Conservation (phyloP, 2,113 vertebrate genomes). For the Laticauda colubrina region DNA sequence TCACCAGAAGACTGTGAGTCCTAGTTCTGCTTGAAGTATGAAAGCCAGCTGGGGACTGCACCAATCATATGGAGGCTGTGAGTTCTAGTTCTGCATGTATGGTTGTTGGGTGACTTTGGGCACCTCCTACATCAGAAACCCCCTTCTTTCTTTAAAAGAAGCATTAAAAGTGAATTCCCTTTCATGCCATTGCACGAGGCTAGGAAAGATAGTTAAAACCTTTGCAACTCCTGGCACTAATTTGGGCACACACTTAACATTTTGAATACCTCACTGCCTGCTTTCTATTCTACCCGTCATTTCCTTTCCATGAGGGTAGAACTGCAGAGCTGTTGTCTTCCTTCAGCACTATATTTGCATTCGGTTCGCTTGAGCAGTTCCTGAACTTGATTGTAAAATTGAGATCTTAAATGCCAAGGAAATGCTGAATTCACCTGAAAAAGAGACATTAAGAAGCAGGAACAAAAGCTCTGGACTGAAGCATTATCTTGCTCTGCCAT, state of each 20-base stretch:
- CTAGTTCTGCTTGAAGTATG: not conserved
- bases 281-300: not conserved
- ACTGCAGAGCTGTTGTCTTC: not conserved
- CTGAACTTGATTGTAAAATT: not conserved
- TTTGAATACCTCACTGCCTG: not conserved
- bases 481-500: not conserved
- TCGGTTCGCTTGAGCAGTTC: not conserved
- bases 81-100: not conserved
- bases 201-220: not conserved
- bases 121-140: not conserved
- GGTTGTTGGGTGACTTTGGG: not conserved
- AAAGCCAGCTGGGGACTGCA: too few relatives aligned
- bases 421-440: slow-evolving; percentile 14
- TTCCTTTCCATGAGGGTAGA: not conserved
- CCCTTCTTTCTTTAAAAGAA: not conserved
- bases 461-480: not conserved
- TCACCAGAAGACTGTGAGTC: not conserved
- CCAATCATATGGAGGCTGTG: too few relatives aligned
- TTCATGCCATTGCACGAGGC: not conserved
- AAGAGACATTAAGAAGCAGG: not conserved
- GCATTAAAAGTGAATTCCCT: not conserved
- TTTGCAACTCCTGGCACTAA: not conserved
- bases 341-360: not conserved
- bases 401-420: slow-evolving; percentile 11
- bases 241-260: not conserved